phyloP scores from a whole-genome alignment of 2,113 vertebrate species.

The Petaurus breviceps region DNA sequence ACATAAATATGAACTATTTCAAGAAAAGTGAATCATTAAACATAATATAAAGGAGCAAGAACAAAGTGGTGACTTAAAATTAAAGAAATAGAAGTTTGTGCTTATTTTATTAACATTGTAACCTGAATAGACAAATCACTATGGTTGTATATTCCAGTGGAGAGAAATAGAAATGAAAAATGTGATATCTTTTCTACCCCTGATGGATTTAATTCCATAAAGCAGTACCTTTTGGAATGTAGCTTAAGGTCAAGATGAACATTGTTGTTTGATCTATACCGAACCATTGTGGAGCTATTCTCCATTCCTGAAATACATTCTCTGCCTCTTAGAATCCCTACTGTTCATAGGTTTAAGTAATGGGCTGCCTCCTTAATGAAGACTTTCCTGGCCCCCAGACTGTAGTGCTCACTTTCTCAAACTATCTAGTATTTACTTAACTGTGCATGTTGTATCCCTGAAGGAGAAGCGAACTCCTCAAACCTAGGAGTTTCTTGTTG shows the following conservation, averaged over 20 bases:
- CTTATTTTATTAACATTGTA: background rate
- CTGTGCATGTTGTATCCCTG: background rate
- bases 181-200: background rate
- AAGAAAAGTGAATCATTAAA: background rate
- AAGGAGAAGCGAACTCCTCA: background rate
- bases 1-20: background rate
- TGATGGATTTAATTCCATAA: background rate
- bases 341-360: background rate
- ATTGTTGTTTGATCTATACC: background rate
- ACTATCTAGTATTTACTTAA: background rate
- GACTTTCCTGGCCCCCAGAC: background rate
- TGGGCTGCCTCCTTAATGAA: background rate
- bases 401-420: background rate
- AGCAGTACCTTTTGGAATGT: background rate
- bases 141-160: background rate
- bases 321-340: background rate
- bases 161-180: background rate
- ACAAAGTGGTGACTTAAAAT: background rate
- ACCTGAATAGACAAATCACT: background rate
- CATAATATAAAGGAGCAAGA: background rate
- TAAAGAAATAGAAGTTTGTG: background rate
- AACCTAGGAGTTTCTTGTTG: background rate
- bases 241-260: background rate
- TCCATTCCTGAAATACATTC: background rate
- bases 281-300: background rate